Evolutionary conservation across 2,888 invertebrate genomes (phyloP).

Genomic region (Trachelus stipa): DNA sequence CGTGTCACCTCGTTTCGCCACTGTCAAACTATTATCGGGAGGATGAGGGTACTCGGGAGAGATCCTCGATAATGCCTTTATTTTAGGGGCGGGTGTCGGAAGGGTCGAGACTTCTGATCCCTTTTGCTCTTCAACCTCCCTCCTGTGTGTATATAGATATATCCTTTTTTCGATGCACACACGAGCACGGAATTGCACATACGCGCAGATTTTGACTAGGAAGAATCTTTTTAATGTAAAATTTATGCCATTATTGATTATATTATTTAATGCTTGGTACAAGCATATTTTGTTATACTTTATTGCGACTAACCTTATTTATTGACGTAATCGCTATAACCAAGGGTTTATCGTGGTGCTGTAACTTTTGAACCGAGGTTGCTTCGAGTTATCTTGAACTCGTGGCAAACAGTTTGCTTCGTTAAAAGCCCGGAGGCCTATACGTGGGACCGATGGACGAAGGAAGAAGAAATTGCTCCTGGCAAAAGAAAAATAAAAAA

Average conservation of each 20-base stretch:
- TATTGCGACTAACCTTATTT: neutral
- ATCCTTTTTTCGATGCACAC: neutral
- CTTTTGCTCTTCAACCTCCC: neutral
- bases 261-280: neutral
- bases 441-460: conserved; percentile 6
- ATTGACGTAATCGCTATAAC: neutral
- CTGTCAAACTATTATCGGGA: neutral
- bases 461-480: conserved; percentile 13
- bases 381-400: neutral
- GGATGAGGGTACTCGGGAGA: neutral
- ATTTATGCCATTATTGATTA: neutral
- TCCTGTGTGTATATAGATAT: neutral
- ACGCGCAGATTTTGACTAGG: neutral
- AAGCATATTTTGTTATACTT: neutral
- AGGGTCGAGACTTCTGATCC: neutral
- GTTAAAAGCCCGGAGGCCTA: neutral
- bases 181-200: neutral
- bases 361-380: neutral
- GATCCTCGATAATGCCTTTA: neutral
- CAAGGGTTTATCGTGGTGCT: neutral
- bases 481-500: conserved; percentile 19
- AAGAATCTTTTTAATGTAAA: neutral
- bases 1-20: conserved; percentile 1
- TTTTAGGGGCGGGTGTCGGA: neutral
- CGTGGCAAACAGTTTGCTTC: neutral